phyloP scores from a whole-genome alignment of 1,140 invertebrate genomes.

The Leptopilina boulardi region DNA sequence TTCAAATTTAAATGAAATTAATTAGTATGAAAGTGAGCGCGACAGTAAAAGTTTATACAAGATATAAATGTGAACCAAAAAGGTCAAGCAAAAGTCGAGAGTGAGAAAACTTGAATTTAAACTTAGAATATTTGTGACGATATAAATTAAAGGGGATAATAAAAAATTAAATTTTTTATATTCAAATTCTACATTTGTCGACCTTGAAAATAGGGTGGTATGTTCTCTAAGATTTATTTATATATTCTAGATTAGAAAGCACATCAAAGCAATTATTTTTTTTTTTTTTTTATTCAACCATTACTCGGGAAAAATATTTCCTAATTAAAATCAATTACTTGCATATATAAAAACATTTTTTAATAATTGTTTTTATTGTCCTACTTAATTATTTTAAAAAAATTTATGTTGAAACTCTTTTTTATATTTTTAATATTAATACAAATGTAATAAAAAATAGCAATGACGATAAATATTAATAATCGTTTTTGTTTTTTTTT shows the following conservation, averaged over 20 bases:
- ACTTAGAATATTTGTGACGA: neutral
- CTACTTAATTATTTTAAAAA: no score
- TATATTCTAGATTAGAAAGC: conserved; percentile 5
- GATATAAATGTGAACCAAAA: neutral
- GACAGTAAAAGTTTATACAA: no score
- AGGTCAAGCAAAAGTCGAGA: neutral
- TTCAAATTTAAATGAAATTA: no score
- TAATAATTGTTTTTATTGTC: neutral
- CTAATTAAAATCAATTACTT: neutral
- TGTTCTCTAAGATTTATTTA: neutral
- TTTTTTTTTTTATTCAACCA: neutral
- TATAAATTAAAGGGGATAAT: neutral
- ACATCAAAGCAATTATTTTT: neutral
- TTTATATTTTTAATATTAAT: no score
- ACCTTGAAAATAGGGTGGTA: conserved; percentile 21
- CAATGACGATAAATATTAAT: no score
- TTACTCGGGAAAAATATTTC: neutral
- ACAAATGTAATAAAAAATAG: no score
- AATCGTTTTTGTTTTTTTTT: no score
- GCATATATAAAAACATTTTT: neutral
- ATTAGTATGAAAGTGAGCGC: neutral
- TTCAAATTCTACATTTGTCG: conserved; percentile 1
- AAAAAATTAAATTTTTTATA: neutral
- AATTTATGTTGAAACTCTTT: no score
- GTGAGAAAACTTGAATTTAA: neutral